Base-by-base conservation (phyloP, 35 echinoderm and acorn worm genomes). In the Stichopus chloronotus region DNA sequence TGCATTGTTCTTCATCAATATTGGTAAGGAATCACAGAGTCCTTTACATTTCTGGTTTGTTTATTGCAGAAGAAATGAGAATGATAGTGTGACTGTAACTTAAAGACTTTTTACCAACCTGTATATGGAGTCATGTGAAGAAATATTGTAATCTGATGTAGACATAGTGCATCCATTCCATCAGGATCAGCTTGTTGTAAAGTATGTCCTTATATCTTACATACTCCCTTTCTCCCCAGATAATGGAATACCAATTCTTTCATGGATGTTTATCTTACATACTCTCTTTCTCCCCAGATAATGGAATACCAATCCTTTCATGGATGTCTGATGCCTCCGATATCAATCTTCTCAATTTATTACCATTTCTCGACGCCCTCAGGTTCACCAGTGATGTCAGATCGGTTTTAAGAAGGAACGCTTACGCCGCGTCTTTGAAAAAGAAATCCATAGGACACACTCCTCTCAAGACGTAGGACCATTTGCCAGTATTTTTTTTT, bases 321-420 rank as follows among this genome's bases (percentile, higher is more conserved):
- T 43, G 30, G 30, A 43, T 43, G 3, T 43, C 30, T 5, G 97
- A 99, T 53, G 95, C 97, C 10, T 93, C 93, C 19, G 97, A 99
- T 76, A 87, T 96, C 11, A 95, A 93, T 20, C 95, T 99, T 2
- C 94, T 99, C 81, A 99, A 86, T 81, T 84, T 99, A 22, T 89
- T 99, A 55, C 97, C 97, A 16, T 93, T 99, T 65, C 94, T 99
- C 21, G 97, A 99, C 63, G 97, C 95, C 21, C 90, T 99, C 86
- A 96, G 97, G 88, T 99, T 99, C 72, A 96, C 97, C 12, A 94
- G 95, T 23, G 86, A 88, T 53, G 86, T 88, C n/a, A 88, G 86
- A 59, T 88, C 86, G 69, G 86, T 88, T 72, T 72, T 88, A 88
- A 63, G 86, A 88, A 63, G 86, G 59, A 88, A 88, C 59, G 14